These are phyloP conservation scores for Fratercula arctica DNA, from an alignment of 2,797 vertebrate species.

Conservation along the genomic window DNA sequence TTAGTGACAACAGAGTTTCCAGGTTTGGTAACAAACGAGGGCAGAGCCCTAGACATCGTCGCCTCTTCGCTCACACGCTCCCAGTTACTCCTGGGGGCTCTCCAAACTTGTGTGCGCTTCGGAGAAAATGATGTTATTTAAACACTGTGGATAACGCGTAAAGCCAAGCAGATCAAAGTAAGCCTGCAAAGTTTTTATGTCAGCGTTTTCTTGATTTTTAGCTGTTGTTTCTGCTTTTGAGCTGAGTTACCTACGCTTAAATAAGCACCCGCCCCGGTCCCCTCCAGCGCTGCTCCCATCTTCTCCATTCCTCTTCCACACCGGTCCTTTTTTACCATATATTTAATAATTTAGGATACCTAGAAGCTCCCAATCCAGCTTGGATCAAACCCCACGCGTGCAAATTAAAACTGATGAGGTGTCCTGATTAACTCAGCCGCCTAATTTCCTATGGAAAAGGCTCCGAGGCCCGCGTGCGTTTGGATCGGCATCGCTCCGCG, in stretches of 20 bases:
- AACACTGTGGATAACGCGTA: rapidly evolving
- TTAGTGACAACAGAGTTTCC: background rate
- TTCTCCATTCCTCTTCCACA: background rate
- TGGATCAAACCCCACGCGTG: background rate
- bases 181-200: background rate
- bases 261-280: background rate
- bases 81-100: rapidly evolving
- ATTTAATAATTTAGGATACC: background rate
- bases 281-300: background rate
- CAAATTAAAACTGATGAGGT: background rate
- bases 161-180: background rate
- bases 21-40: background rate
- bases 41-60: background rate
- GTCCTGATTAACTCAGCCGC: background rate
- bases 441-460: background rate
- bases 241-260: background rate
- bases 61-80: rapidly evolving
- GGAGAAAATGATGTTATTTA: background rate
- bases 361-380: background rate
- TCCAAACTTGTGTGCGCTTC: rapidly evolving
- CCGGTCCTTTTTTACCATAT: background rate
- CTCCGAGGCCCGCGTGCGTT: rapidly evolving
- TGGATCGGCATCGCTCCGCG: background rate
- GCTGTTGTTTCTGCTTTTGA: background rate
- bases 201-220: background rate